Conservation (phyloP, 2,797 vertebrate genomes). For the Mus minutoides region DNA sequence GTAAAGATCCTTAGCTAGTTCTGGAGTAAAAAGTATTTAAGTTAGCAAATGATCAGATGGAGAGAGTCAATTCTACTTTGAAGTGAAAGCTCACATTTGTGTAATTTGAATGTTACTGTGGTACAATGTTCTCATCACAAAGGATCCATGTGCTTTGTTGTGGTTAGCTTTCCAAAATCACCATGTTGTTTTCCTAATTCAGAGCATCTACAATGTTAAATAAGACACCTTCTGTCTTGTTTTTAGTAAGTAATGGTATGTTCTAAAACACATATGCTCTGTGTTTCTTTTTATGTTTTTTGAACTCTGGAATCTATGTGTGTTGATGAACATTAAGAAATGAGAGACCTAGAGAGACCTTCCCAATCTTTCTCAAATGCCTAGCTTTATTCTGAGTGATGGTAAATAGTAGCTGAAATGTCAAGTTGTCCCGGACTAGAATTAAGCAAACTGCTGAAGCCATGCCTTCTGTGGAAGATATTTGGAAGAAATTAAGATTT, state of each 20-base stretch:
- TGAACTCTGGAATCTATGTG: conserved; percentile 20
- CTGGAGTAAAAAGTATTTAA: not conserved
- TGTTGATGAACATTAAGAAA: not conserved
- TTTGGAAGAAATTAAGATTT: conserved; percentile 69
- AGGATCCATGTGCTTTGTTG: not conserved
- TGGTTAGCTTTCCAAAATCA: not conserved
- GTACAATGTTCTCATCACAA: not conserved
- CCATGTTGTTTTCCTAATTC: not conserved
- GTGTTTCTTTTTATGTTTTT: not conserved
- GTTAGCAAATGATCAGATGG: not conserved
- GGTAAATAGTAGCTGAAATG: conserved; percentile 66
- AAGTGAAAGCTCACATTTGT: not conserved
- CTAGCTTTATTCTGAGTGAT: conserved; percentile 55
- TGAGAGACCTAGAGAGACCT: conserved; percentile 30
- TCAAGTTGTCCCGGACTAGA: conserved; percentile 67
- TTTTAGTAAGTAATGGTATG: not conserved
- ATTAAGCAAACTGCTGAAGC: conserved; percentile 62
- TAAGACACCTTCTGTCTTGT: not conserved
- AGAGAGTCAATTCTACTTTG: not conserved
- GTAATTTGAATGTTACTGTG: not conserved
- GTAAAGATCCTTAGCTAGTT: not conserved
- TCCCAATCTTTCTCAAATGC: conserved; percentile 31
- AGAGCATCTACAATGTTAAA: not conserved
- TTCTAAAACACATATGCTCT: not conserved
- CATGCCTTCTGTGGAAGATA: conserved; percentile 13